These are phyloP conservation scores for Anolis carolinensis DNA, from an alignment of 2,113 vertebrate species.

Conservation along the genomic window DNA sequence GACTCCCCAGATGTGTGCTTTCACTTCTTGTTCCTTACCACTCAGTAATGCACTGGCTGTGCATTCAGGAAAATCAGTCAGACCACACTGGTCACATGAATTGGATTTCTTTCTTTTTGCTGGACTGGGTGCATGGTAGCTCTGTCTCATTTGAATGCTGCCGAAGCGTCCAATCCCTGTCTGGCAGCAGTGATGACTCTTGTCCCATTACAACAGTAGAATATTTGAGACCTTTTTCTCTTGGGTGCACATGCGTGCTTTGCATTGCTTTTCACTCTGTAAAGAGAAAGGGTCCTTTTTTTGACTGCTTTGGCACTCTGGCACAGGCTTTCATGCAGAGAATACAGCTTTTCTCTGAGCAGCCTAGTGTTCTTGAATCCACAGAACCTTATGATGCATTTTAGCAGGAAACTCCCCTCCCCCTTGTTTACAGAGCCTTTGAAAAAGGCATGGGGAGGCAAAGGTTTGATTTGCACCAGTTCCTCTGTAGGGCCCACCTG, in stretches of 20 bases:
- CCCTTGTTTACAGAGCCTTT: neutral
- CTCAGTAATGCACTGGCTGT: neutral
- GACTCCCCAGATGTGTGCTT: neutral
- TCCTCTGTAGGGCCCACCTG: neutral
- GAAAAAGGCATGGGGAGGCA: neutral
- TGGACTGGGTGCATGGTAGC: neutral
- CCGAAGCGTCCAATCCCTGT: neutral
- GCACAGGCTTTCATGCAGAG: neutral
- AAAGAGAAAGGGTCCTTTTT: neutral
- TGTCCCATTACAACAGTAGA: conserved; percentile 16
- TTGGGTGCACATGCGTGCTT: neutral
- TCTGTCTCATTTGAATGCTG: conserved; percentile 2
- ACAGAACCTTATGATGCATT: neutral
- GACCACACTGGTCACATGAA: conserved; percentile 1
- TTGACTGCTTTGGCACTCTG: neutral
- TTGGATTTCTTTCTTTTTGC: neutral
- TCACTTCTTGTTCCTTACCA: neutral
- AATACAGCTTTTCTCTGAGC: neutral
- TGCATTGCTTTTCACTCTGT: neutral
- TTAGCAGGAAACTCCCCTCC: neutral
- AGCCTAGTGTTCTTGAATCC: accelerated
- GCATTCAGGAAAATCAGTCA: neutral
- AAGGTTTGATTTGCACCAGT: neutral
- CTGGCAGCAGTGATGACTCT: conserved; percentile 7
- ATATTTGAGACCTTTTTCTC: conserved; percentile 20